A percentile compares a stretch with the other conserved stretches of the same genome.
phyloP scores from a whole-genome alignment of 2,888 invertebrate genomes.

The Oscheius sp. region DNA sequence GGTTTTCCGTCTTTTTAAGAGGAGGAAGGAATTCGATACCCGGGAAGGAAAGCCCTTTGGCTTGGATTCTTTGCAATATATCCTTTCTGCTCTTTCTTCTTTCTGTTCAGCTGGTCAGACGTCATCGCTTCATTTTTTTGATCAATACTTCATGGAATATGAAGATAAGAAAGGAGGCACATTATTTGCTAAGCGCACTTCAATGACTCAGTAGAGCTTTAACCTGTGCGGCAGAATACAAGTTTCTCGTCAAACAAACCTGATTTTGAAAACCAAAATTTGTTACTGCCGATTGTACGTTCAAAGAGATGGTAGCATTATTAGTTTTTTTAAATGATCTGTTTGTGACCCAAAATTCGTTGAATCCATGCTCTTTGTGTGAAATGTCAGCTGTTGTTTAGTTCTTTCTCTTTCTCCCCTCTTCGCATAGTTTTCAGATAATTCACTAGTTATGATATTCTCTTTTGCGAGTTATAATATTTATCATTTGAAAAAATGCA shows the following conservation, averaged over 20 bases:
- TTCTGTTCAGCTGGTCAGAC: background rate
- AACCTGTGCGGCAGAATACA: slow-evolving; percentile 25
- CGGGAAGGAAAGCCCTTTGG: slow-evolving; percentile 20
- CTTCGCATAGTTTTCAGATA: background rate
- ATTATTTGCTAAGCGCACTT: slow-evolving; percentile 29
- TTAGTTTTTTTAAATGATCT: background rate
- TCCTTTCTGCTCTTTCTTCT: background rate
- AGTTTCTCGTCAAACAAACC: slow-evolving; percentile 27
- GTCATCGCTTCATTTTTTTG: background rate
- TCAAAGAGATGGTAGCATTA: too few species aligned
- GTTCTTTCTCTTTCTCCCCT: background rate
- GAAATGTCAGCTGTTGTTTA: slow-evolving; percentile 24
- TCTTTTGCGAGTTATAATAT: too few species aligned
- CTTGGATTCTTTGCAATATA: slow-evolving; percentile 1
- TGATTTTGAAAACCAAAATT: background rate
- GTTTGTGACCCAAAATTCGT: slow-evolving; percentile 5
- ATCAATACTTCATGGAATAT: slow-evolving; percentile 27
- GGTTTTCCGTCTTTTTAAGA: background rate
- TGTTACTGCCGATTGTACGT: background rate
- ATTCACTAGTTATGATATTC: too few species aligned
- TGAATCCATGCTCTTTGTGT: slow-evolving; percentile 15
- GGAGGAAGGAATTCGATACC: slow-evolving; percentile 19
- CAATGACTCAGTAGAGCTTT: slow-evolving; percentile 28
- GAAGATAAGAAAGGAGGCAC: slow-evolving; percentile 25
- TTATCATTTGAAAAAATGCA: too few species aligned